A percentile compares a stretch with the other conserved stretches of the same genome.
phyloP scores from a whole-genome alignment of 2,113 vertebrate species.

The Ifrita kowaldi region DNA sequence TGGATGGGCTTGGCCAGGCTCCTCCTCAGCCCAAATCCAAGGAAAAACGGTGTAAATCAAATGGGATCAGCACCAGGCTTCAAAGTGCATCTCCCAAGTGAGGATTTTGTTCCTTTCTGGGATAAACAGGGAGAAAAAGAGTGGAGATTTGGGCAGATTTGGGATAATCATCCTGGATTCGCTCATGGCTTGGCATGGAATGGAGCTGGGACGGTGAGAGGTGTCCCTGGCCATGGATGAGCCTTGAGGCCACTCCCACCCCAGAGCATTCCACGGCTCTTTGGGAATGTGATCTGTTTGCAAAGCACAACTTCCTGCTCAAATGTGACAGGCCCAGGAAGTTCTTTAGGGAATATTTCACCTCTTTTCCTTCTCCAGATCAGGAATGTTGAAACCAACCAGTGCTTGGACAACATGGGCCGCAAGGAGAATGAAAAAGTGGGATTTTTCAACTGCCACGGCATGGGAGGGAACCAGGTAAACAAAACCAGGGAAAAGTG shows the following conservation, averaged over 20 bases:
- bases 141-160: fast-evolving
- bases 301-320: fast-evolving
- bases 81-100: fast-evolving
- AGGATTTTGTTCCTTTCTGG: fast-evolving
- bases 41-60: fast-evolving
- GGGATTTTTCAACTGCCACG: conserved; percentile 98
- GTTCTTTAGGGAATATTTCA: neutral
- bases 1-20: neutral
- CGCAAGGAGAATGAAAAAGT: conserved; percentile 98
- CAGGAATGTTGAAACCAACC: conserved; percentile 97
- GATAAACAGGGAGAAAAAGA: neutral
- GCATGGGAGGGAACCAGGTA: conserved; percentile 99
- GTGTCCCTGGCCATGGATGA: neutral
- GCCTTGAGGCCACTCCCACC: neutral
- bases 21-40: neutral
- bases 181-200: fast-evolving
- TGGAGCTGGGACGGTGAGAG: neutral
- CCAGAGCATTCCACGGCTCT: fast-evolving
- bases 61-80: fast-evolving
- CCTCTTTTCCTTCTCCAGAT: conserved; percentile 74
- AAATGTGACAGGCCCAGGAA: fast-evolving
- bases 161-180: neutral
- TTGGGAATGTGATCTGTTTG: neutral
- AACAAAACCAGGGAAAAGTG: neutral
- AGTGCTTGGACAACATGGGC: conserved; percentile 99